These are phyloP conservation scores for Steinernema carpocapsae DNA, from an alignment of 2,888 invertebrate species.

Conservation along the genomic window DNA sequence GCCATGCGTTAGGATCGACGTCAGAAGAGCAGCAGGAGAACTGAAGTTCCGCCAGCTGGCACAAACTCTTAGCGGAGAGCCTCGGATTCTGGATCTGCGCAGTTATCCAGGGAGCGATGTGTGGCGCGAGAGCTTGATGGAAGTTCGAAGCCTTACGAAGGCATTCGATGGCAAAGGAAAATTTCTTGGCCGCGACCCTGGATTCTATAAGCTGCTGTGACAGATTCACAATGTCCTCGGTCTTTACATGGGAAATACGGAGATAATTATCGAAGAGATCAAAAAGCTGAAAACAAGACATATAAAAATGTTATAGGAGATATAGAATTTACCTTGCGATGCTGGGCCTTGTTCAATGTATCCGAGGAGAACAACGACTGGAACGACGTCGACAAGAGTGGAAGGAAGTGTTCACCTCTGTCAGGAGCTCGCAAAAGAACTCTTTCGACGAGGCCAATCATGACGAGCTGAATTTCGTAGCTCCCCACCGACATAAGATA, in stretches of 20 bases:
- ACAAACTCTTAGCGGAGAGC: not conserved
- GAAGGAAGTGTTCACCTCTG: not conserved
- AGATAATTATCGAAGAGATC: slow-evolving; percentile 9
- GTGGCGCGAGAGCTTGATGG: not conserved
- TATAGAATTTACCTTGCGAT: not conserved
- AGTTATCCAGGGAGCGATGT: not conserved
- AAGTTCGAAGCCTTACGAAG: not conserved
- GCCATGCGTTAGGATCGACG: not conserved
- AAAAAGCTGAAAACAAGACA: not conserved
- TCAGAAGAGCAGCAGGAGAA: not conserved
- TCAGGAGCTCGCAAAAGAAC: not conserved
- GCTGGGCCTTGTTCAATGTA: not conserved
- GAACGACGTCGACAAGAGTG: not conserved
- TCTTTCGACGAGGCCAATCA: slow-evolving; percentile 20
- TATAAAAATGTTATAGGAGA: not conserved
- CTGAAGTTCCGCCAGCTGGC: slow-evolving; percentile 19
- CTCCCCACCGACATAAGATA: not conserved
- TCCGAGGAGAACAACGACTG: slow-evolving; percentile 5
- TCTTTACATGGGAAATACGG: not conserved
- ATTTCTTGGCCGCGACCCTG: not conserved
- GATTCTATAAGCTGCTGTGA: not conserved
- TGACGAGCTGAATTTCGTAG: not conserved
- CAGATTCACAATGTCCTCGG: not conserved
- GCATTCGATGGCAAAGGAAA: slow-evolving; percentile 18
- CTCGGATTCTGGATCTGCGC: not conserved